Evolutionary conservation across 2,888 invertebrate species (phyloP).

Genomic region (Heliconius cydno): DNA sequence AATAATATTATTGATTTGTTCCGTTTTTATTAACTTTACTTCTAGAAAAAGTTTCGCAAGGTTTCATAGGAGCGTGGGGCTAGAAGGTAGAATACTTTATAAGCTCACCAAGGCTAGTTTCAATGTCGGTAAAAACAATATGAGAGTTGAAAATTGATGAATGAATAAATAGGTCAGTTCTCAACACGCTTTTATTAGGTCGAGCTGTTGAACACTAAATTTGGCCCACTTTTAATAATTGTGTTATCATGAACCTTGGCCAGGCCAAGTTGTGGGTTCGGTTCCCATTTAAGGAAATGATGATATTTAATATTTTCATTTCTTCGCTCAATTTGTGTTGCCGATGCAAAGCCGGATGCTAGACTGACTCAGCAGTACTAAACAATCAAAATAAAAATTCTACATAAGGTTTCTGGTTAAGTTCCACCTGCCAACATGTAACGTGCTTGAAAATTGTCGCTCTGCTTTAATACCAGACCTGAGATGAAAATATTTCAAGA

Average conservation of each 20-base stretch:
- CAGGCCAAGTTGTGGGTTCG: not conserved
- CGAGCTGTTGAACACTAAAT: too few species aligned
- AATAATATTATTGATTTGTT: not conserved
- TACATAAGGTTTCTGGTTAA: too few species aligned
- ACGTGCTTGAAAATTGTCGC: too few species aligned
- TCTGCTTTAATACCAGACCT: too few species aligned
- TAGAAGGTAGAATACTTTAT: not conserved
- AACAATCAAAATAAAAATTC: too few species aligned
- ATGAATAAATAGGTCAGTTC: too few species aligned
- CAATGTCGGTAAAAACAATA: not conserved
- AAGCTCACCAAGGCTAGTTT: conserved; percentile 1
- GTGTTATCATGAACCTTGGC: too few species aligned
- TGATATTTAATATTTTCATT: not conserved
- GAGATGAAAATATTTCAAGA: too few species aligned
- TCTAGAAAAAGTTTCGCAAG: not conserved
- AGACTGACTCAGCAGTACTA: too few species aligned
- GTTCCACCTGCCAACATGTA: too few species aligned
- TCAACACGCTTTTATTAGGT: too few species aligned
- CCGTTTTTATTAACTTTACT: not conserved
- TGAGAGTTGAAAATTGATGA: not conserved
- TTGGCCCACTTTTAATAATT: too few species aligned
- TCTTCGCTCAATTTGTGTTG: not conserved
- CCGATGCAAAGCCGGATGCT: not conserved
- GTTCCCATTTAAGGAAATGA: not conserved
- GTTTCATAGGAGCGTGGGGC: not conserved